phyloP scores from a whole-genome alignment of 2,113 vertebrate genomes.

The Antigone vipio region DNA sequence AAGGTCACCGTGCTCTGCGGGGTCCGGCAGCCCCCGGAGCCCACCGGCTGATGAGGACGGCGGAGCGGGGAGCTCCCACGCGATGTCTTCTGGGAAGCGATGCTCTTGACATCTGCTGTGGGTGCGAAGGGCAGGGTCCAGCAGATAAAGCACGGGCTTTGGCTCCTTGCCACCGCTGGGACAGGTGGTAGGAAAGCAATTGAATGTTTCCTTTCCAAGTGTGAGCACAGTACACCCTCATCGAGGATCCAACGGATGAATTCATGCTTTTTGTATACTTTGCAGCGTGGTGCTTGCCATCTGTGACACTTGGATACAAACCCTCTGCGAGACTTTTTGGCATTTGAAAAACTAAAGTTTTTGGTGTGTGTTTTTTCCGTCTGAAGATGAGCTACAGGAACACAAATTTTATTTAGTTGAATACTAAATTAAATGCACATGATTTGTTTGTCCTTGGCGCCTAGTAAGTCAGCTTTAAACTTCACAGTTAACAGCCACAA shows the following conservation, averaged over 20 bases:
- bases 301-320: not conserved
- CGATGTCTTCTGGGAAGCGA: fast-evolving
- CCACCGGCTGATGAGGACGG: fast-evolving
- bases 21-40: not conserved
- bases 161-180: not conserved
- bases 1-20: fast-evolving
- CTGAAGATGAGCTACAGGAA: not conserved
- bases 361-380: not conserved
- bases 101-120: fast-evolving
- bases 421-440: not conserved
- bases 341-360: not conserved
- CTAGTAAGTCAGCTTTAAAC: not conserved
- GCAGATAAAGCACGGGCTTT: not conserved
- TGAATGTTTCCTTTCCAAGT: not conserved
- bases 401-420: not conserved
- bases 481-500: not conserved
- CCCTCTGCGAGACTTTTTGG: not conserved
- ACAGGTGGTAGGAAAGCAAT: not conserved
- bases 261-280: not conserved
- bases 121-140: not conserved
- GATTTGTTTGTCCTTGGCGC: not conserved
- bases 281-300: not conserved
- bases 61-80: fast-evolving
- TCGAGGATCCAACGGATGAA: not conserved
- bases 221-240: not conserved